A percentile compares a stretch with the other conserved stretches of the same genome.
Conservation (phyloP, 2,888 invertebrate genomes). For the Hecatera dysodea region DNA sequence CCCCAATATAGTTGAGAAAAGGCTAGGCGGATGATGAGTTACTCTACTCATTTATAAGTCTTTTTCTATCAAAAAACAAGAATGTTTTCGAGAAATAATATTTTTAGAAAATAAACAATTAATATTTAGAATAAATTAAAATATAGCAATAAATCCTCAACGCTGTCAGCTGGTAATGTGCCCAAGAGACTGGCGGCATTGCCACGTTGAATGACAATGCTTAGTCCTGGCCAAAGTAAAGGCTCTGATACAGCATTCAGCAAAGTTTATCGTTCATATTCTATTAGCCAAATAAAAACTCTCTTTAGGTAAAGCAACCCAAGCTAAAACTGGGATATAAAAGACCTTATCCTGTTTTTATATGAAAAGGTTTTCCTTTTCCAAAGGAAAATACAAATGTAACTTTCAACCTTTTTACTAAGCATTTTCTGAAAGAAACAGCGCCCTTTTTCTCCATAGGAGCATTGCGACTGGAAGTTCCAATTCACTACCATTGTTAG, state of each 20-base stretch:
- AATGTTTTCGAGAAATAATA: no score
- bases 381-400: conserved; percentile 47
- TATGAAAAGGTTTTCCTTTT: conserved; percentile 26
- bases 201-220: no score
- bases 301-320: not conserved
- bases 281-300: not conserved
- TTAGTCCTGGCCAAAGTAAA: no score
- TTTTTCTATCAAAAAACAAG: no score
- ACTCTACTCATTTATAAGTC: no score
- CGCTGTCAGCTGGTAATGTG: no score
- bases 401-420: conserved; percentile 36
- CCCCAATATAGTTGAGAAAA: no score
- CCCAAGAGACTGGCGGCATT: no score
- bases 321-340: conserved; percentile 5
- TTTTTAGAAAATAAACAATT: no score
- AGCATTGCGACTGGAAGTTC: conserved; percentile 69
- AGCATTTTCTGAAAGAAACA: conserved; percentile 41
- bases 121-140: no score
- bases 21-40: no score
- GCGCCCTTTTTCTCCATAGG: conserved; percentile 59
- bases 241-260: not conserved
- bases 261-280: not conserved
- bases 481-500: conserved; percentile 74
- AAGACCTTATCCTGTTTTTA: conserved; percentile 21
- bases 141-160: no score